These are phyloP conservation scores for Panzeria rudis DNA, from an alignment of 2,888 invertebrate genomes.

Conservation along the genomic window DNA sequence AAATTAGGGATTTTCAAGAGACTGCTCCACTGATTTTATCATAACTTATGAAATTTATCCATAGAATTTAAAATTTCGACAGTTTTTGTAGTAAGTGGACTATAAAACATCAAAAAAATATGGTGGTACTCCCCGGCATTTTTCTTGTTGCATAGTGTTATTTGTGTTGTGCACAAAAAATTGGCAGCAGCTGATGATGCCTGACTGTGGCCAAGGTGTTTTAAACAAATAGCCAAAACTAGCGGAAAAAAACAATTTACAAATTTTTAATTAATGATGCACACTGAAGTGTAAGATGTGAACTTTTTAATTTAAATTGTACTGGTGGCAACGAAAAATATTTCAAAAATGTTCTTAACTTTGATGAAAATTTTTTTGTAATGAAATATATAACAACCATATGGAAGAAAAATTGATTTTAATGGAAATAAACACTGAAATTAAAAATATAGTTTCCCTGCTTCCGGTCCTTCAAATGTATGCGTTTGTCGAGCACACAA, in stretches of 20 bases:
- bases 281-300: constrained; percentile 50
- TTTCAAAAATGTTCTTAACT: constrained; percentile 5
- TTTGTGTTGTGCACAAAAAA: background rate
- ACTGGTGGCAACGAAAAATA: constrained; percentile 35
- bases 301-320: constrained; percentile 54
- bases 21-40: too few species aligned
- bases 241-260: background rate
- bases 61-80: too few species aligned
- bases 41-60: too few species aligned
- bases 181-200: constrained; percentile 44
- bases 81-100: too few species aligned
- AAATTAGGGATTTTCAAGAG: too few species aligned
- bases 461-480: background rate
- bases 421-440: constrained; percentile 21
- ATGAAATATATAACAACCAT: background rate
- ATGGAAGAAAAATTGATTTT: constrained; percentile 22
- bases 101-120: too few species aligned
- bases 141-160: too few species aligned
- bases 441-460: background rate
- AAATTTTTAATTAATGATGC: constrained; percentile 49
- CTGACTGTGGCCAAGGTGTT: constrained; percentile 42
- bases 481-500: background rate
- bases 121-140: too few species aligned
- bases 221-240: constrained; percentile 33
- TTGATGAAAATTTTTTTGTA: background rate